Conservation (phyloP, 2,113 vertebrate genomes). For the Sinocyclocheilus grahami region DNA sequence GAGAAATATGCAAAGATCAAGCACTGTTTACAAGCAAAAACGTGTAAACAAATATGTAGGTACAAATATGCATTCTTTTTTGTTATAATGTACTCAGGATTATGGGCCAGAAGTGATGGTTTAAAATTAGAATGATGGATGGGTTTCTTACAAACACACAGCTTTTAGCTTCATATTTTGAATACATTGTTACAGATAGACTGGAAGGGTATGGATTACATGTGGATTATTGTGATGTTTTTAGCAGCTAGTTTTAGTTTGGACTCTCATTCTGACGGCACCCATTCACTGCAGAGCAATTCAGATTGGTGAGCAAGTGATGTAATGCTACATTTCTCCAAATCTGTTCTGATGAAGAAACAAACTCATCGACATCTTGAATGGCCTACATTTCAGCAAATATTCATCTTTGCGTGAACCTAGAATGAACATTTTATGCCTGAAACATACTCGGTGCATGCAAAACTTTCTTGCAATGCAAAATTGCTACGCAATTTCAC, state of each 20-base stretch:
- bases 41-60: background rate
- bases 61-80: no score
- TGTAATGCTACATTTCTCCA: background rate
- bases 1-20: background rate
- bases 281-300: background rate
- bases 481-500: background rate
- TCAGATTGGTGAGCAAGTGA: background rate
- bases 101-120: background rate
- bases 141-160: background rate
- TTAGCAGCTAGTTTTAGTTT: background rate
- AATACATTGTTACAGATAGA: background rate
- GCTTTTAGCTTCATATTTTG: background rate
- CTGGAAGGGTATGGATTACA: background rate
- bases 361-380: background rate
- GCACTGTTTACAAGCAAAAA: background rate
- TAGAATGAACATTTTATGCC: background rate
- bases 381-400: background rate
- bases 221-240: background rate
- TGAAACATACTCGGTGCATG: background rate
- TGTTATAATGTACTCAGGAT: no score
- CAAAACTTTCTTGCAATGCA: background rate
- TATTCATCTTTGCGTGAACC: background rate
- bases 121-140: background rate
- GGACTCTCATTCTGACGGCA: background rate
- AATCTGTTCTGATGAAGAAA: background rate